phyloP scores from a whole-genome alignment of 2,888 invertebrate species.

The Standfussiana lucernea region DNA sequence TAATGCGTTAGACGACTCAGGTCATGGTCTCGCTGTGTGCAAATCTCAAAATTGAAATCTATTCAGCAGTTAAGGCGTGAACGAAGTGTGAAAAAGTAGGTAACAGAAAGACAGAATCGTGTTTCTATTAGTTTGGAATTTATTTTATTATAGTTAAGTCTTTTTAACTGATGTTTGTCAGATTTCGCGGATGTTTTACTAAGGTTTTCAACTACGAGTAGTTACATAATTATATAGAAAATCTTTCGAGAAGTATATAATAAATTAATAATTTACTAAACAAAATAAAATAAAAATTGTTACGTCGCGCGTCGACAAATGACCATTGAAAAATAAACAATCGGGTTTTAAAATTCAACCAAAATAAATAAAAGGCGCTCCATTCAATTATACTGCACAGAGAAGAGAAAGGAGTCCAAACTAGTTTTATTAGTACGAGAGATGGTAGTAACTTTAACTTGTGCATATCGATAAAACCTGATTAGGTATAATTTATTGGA shows the following conservation, averaged over 20 bases:
- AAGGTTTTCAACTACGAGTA: background rate
- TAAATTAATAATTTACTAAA: background rate
- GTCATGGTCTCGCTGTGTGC: background rate
- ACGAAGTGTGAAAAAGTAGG: background rate
- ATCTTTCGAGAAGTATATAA: background rate
- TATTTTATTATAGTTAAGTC: background rate
- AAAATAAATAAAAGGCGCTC: constrained; percentile 1
- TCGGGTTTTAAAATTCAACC: background rate
- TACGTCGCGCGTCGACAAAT: background rate
- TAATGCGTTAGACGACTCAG: background rate
- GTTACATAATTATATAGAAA: background rate
- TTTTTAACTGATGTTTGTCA: background rate
- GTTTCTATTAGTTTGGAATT: background rate
- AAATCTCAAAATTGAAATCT: constrained; percentile 2
- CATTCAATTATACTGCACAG: constrained; percentile 23
- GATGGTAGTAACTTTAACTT: constrained; percentile 31
- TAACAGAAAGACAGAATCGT: background rate
- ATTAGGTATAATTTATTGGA: background rate
- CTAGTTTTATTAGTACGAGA: constrained; percentile 50
- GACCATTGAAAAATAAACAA: background rate
- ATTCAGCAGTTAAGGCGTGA: background rate
- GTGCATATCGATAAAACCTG: constrained; percentile 38
- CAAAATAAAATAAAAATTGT: background rate
- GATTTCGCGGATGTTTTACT: background rate
- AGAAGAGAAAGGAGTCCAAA: constrained; percentile 56